A percentile compares a stretch with the other conserved stretches of the same genome.
Evolutionary conservation across 2,888 invertebrate genomes (phyloP).

Genomic region (Digitonthophagus gazella): DNA sequence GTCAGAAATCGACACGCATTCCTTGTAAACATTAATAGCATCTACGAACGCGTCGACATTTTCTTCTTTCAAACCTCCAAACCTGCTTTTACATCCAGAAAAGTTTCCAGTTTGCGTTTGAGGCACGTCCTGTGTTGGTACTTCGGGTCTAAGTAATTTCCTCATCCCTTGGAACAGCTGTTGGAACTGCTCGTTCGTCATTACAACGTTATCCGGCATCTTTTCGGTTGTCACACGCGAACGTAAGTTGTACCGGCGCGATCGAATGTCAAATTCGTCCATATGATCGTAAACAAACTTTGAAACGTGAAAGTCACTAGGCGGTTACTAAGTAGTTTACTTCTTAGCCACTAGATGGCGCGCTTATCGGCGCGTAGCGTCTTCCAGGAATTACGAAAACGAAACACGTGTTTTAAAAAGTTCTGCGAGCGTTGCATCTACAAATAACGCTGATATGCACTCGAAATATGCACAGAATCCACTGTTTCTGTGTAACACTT

Average conservation of each 20-base stretch:
- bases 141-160: background rate
- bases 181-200: background rate
- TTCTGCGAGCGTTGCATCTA: no score
- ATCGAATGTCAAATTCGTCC: no score
- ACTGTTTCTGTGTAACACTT: no score
- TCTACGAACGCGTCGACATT: constrained; percentile 6
- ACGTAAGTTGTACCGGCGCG: background rate
- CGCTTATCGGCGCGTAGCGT: no score
- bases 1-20: background rate
- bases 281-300: no score
- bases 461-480: no score
- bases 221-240: background rate
- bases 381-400: no score
- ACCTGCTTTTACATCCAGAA: constrained; percentile 5
- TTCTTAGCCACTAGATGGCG: no score
- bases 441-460: no score
- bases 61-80: constrained; percentile 5
- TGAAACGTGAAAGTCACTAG: no score
- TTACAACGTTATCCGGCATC: background rate
- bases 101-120: constrained; percentile 1
- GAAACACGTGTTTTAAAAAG: no score
- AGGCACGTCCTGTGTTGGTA: background rate
- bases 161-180: background rate
- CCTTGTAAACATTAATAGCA: background rate
- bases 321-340: no score